Base-by-base conservation (phyloP, 1,140 invertebrate species). In the Plectrocnemia conspersa region DNA sequence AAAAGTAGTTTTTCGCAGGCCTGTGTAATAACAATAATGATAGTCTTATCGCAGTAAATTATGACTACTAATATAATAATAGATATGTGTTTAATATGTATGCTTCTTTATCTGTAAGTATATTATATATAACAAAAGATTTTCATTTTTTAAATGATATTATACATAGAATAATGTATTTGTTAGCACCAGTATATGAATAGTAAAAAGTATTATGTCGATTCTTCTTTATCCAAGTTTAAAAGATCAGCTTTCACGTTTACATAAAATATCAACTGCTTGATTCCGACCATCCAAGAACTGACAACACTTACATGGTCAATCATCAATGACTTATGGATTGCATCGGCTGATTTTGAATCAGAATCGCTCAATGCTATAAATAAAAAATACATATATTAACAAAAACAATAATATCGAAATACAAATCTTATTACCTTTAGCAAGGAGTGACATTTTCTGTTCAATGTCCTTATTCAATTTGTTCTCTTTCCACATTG, bases 211-310 rank as follows among this genome's bases (percentile, higher is more conserved):
- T 69, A 29, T 29, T 4, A 47, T 5, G 2, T 52, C 6, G 11
- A 32, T 64, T 60, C 66, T 44, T 76, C 68, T 40, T 72, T 70
- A 57, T 74, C 73, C 35, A 76, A 68, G 27, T 66, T 64, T 18
- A 76, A 55, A 27, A 76, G 59, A 60, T 76, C 73, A 41, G 66
- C 64, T 13, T 68, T 63, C 35, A 70, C 71, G 47, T 68, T 67
- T 54, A 65, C 71, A 55, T 74, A 68, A 35, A 74, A 67, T 18
- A 77, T 70, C 0, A 77, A 64, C 47, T 75, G 71, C 59, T 76
- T 74, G 5, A 79, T 64, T 27, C 71, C 77, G 3, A 73, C 70
- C 75, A 79, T 79, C 77, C 77, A 79, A 0, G 62, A 66, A 16
- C 73, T 70, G 0, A 77, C 76, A 11, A 66, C 62, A 58, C 71